Conservation (phyloP, 2,888 invertebrate genomes). For the Hypselothyrea guttata region DNA sequence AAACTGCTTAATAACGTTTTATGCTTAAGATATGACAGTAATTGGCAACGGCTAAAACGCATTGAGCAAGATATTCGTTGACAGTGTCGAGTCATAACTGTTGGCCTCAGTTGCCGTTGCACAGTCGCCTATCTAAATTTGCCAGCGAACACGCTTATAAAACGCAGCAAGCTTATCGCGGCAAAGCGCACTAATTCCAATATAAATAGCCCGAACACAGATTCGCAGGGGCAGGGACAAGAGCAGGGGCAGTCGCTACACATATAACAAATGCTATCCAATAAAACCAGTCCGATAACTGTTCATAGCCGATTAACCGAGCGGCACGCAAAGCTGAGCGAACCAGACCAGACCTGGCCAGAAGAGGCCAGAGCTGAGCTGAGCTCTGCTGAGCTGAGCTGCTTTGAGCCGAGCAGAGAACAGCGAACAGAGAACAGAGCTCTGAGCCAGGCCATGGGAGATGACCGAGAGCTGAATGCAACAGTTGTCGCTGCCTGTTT, state of each 20-base stretch:
- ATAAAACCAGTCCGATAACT: conserved; percentile 77
- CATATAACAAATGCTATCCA: conserved; percentile 67
- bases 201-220: conserved; percentile 60
- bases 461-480: conserved; percentile 47
- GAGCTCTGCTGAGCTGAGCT: neutral
- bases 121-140: conserved; percentile 65
- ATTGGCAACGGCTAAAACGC: conserved; percentile 24
- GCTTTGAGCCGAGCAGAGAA: neutral
- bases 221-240: conserved; percentile 3
- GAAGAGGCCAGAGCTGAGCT: conserved; percentile 4
- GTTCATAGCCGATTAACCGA: conserved; percentile 75
- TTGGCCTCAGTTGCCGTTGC: conserved; percentile 23
- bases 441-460: too few species aligned
- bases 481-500: conserved; percentile 73
- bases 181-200: conserved; percentile 73
- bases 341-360: conserved; percentile 41
- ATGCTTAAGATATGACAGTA: conserved; percentile 17
- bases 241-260: conserved; percentile 43
- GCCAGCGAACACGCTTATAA: conserved; percentile 69
- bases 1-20: neutral
- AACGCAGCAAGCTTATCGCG: conserved; percentile 68
- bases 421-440: too few species aligned
- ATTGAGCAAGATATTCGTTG: conserved; percentile 19
- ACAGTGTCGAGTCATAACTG: conserved; percentile 13
- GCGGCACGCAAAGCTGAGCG: conserved; percentile 66